Conservation (phyloP, 2,113 vertebrate species). For the Paramormyrops kingsleyae region DNA sequence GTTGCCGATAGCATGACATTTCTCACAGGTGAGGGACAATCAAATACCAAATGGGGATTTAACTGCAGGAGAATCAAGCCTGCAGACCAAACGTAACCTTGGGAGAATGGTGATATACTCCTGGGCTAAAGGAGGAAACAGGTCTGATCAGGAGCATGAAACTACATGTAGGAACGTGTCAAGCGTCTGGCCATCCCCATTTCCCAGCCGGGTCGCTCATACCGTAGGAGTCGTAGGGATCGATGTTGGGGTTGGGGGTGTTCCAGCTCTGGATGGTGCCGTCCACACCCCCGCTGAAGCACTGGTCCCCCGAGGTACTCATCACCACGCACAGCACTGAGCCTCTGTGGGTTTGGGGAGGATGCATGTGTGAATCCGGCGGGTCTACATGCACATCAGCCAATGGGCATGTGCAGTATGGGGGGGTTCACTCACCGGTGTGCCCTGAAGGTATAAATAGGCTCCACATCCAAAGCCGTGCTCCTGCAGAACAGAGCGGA, state of each 20-base stretch:
- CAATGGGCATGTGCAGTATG: background rate
- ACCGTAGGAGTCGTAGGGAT: slow-evolving; percentile 97
- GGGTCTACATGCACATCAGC: background rate
- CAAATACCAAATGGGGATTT: background rate
- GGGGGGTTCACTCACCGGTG: slow-evolving; percentile 78
- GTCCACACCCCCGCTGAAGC: slow-evolving; percentile 89
- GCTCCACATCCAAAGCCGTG: slow-evolving; percentile 91
- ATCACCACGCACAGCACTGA: slow-evolving; percentile 93
- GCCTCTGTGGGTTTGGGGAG: slow-evolving; percentile 60
- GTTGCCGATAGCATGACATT: background rate
- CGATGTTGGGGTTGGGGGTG: slow-evolving; percentile 87
- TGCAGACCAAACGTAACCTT: background rate
- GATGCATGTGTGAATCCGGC: background rate
- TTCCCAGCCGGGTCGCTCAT: slow-evolving; percentile 11
- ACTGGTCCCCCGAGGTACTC: slow-evolving; percentile 91
- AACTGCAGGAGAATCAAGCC: background rate
- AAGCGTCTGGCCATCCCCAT: background rate
- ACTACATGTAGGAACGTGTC: background rate
- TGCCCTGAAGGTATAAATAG: slow-evolving; percentile 97
- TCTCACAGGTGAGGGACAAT: background rate
- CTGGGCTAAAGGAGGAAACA: background rate
- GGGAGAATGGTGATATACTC: background rate
- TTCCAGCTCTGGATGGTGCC: slow-evolving; percentile 94
- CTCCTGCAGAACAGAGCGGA: slow-evolving; percentile 67
- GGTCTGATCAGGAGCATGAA: background rate